Percentiles rank a stretch among this genome's conserved stretches.
Conservation (phyloP, 2,113 vertebrate species). For the Hypocryptadius cinnamomeus region DNA sequence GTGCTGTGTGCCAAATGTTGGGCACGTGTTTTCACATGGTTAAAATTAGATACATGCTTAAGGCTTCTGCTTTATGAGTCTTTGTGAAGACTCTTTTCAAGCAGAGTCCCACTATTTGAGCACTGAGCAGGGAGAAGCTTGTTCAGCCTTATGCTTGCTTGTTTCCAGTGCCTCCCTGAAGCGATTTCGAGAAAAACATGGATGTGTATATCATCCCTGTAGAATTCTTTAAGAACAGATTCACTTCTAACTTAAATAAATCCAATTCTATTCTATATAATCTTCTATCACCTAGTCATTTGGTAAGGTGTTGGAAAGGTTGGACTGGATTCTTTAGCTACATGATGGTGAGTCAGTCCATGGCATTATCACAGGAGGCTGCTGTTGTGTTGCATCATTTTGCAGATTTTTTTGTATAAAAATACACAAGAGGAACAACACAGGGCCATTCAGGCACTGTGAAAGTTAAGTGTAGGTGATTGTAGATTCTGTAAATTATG, state of each 20-base stretch:
- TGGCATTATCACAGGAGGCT: background rate
- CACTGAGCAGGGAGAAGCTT: background rate
- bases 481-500: background rate
- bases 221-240: background rate
- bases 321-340: background rate
- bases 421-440: background rate
- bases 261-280: background rate
- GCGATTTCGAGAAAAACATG: background rate
- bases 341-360: background rate
- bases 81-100: background rate
- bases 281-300: background rate
- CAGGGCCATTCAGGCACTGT: background rate
- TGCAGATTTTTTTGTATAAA: background rate
- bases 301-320: background rate
- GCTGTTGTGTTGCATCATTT: background rate
- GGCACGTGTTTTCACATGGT: fast-evolving
- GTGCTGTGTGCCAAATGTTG: background rate
- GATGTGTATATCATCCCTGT: background rate
- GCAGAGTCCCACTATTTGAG: background rate
- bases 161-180: background rate
- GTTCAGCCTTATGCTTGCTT: background rate
- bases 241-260: background rate
- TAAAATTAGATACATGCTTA: background rate
- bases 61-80: background rate
- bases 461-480: background rate